Percentiles rank a stretch among this genome's conserved stretches.
These are phyloP conservation scores for Vollenhovia emeryi DNA, from an alignment of 1,140 invertebrate genomes.

Conservation along the genomic window DNA sequence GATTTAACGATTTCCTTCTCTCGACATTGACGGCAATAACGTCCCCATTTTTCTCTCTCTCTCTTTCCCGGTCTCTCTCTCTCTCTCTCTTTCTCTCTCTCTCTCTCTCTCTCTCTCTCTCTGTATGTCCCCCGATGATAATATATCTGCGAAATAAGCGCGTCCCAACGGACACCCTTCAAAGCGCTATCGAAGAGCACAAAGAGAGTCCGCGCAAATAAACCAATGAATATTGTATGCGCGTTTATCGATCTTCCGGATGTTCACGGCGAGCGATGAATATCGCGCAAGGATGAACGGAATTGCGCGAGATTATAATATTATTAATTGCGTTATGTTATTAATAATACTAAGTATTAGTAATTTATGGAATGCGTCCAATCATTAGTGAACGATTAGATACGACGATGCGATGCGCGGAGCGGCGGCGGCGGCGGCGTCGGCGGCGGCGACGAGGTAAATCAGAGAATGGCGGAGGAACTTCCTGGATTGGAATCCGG, in stretches of 20 bases:
- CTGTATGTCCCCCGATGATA: constrained; percentile 74
- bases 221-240: constrained; percentile 61
- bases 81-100: constrained; percentile 76
- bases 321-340: neutral
- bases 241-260: constrained; percentile 50
- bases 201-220: constrained; percentile 60
- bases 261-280: constrained; percentile 33
- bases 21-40: constrained; percentile 50
- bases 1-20: constrained; percentile 63
- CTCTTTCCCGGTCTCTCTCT: constrained; percentile 74
- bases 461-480: neutral
- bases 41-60: constrained; percentile 49
- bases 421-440: neutral
- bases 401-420: neutral
- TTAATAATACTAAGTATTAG: constrained; percentile 16
- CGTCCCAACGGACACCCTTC: constrained; percentile 52
- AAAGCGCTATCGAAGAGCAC: constrained; percentile 54
- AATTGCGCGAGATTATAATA: constrained; percentile 36
- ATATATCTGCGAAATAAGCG: constrained; percentile 85
- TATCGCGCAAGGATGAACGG: constrained; percentile 16
- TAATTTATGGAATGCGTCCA: constrained; percentile 3
- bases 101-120: constrained; percentile 71
- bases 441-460: neutral
- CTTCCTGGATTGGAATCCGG: constrained; percentile 8
- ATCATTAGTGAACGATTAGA: neutral